Conservation (phyloP, 1,140 invertebrate species). For the Pogonognathellus flavescens region DNA sequence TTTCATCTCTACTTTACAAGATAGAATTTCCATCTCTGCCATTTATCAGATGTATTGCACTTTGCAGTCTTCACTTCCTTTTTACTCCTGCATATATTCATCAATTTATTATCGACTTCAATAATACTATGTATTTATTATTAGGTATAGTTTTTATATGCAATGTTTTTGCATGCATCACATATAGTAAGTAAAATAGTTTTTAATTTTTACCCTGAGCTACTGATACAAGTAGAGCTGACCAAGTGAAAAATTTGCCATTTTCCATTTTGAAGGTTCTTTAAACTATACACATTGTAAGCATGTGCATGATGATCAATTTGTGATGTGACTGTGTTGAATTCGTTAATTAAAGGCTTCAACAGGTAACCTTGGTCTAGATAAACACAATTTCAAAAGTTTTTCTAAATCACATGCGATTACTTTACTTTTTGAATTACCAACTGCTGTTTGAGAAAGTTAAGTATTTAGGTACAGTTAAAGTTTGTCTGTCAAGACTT, state of each 20-base stretch:
- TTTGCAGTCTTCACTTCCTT: background rate
- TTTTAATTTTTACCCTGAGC: background rate
- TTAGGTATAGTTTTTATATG: no score
- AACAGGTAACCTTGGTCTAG: constrained; percentile 34
- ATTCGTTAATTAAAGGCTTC: constrained; percentile 51
- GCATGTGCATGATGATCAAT: constrained; percentile 47
- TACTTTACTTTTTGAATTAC: background rate
- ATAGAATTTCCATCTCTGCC: constrained; percentile 34
- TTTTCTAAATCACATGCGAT: background rate
- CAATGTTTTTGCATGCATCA: background rate
- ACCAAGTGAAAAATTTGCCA: background rate
- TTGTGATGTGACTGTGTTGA: constrained; percentile 52
- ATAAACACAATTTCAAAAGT: background rate
- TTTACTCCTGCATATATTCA: background rate
- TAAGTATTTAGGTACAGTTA: background rate
- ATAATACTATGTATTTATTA: no score
- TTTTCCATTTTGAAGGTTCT: background rate
- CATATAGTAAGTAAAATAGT: background rate
- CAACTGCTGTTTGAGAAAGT: background rate
- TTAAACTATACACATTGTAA: constrained; percentile 52
- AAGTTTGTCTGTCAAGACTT: background rate
- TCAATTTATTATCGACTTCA: background rate
- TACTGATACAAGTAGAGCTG: background rate
- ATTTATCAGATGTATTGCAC: background rate
- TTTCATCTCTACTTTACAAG: background rate